These are phyloP conservation scores for Ectemnius continuus DNA, from an alignment of 2,888 invertebrate genomes.

Conservation along the genomic window DNA sequence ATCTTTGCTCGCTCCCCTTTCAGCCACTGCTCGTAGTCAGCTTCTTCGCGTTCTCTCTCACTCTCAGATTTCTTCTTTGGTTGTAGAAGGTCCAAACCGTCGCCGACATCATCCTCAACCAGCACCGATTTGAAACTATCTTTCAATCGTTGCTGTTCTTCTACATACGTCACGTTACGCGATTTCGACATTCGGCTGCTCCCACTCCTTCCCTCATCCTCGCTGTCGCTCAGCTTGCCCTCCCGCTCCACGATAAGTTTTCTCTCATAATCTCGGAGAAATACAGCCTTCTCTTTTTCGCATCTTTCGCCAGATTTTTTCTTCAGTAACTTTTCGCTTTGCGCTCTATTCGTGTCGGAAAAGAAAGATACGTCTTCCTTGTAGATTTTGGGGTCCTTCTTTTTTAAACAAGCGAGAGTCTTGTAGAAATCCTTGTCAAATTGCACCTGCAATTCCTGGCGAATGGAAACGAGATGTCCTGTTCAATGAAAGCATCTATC, in stretches of 20 bases:
- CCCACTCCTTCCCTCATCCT: slow-evolving; percentile 66
- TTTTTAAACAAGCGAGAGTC: slow-evolving; percentile 91
- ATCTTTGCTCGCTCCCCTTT: slow-evolving; percentile 85
- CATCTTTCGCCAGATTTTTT: slow-evolving; percentile 64
- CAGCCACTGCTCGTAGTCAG: slow-evolving; percentile 88
- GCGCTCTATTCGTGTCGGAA: slow-evolving; percentile 64
- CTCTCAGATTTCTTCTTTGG: slow-evolving; percentile 72
- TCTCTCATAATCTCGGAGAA: slow-evolving; percentile 88
- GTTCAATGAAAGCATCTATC: too few relatives aligned
- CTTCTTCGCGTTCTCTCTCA: slow-evolving; percentile 79
- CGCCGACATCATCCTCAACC: slow-evolving; percentile 80
- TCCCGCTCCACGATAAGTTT: slow-evolving; percentile 85
- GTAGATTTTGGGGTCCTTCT: slow-evolving; percentile 93
- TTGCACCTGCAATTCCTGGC: slow-evolving; percentile 79
- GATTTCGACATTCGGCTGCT: neutral
- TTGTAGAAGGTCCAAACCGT: slow-evolving; percentile 66
- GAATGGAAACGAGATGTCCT: too few relatives aligned
- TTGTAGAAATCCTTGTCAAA: slow-evolving; percentile 93
- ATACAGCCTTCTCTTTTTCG: slow-evolving; percentile 81
- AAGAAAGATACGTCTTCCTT: slow-evolving; percentile 87
- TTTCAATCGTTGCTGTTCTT: slow-evolving; percentile 84
- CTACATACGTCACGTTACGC: slow-evolving; percentile 79
- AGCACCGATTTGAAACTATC: slow-evolving; percentile 82
- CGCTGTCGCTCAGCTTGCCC: slow-evolving; percentile 79
- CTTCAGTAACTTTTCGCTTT: neutral